Evolutionary conservation across 2,888 invertebrate species (phyloP), one percentile per base, ranked within the genome.

Genomic region (Coleophora flavipennella): DNA sequence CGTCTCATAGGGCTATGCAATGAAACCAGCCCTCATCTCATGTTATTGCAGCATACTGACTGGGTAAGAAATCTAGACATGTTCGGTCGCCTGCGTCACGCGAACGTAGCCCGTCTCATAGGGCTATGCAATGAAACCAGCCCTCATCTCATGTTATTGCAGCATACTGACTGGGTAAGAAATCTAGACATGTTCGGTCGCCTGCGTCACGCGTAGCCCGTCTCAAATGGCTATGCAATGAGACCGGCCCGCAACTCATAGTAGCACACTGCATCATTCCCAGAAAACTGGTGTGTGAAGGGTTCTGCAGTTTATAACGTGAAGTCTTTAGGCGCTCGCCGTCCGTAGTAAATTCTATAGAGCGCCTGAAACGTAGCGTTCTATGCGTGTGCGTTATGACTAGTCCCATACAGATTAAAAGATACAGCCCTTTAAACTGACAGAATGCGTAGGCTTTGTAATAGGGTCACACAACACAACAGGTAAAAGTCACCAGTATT

Each of bases 251-350:
- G 0, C 94, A 95, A 63, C 94, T 91, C 59, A 90, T 97, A 89
- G 10, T 96, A 97, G 62, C 93, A 95, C 63, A 95, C 95, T 2
- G 97, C n/a, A n/a, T n/a, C n/a, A n/a, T n/a, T n/a, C n/a, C n/a
- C n/a, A n/a, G n/a, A n/a, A n/a, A n/a, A n/a, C n/a, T n/a, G n/a
- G n/a, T n/a, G n/a, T n/a, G n/a, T n/a, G n/a, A n/a, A n/a, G n/a
- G n/a, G n/a, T n/a, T n/a, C n/a, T n/a, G n/a, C n/a, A n/a, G n/a
- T n/a, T n/a, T n/a, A n/a, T n/a, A n/a, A n/a, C n/a, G n/a, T n/a
- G n/a, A n/a, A n/a, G n/a, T n/a, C n/a, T n/a, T n/a, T n/a, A n/a
- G n/a, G n/a, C n/a, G n/a, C n/a, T n/a, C n/a, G n/a, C n/a, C n/a
- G n/a, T n/a, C n/a, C n/a, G n/a, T n/a, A n/a, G n/a, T n/a, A n/a